phyloP scores from a whole-genome alignment of 2,113 vertebrate species.

The Phrynosoma platyrhinos region DNA sequence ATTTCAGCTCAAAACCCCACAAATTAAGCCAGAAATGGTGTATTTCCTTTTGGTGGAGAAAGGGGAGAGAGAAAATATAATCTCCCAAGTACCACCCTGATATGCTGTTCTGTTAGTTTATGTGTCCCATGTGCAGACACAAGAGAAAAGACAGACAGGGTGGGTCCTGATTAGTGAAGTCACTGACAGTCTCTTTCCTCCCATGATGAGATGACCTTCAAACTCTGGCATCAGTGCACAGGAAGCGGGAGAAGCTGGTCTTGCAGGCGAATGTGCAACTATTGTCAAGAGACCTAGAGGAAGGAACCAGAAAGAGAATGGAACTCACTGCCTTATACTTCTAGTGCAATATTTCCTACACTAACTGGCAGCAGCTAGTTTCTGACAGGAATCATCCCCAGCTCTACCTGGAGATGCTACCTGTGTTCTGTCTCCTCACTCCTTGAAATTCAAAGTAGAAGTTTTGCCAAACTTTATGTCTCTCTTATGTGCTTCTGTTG shows the following conservation, averaged over 20 bases:
- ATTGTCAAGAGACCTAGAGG: conserved; percentile 36
- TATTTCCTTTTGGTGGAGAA: not conserved
- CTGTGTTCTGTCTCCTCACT: not conserved
- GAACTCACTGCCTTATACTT: not conserved
- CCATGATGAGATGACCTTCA: not conserved
- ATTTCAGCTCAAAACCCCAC: conserved; percentile 23
- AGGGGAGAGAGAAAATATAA: not conserved
- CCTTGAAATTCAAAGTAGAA: too few relatives aligned
- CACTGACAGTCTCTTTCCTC: not conserved
- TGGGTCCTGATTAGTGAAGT: not conserved
- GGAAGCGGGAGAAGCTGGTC: not conserved
- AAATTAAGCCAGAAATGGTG: not conserved
- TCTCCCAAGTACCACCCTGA: not conserved
- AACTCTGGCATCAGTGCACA: not conserved
- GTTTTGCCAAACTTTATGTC: not conserved
- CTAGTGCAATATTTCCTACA: not conserved
- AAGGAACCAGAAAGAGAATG: conserved; percentile 5
- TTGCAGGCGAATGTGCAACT: not conserved
- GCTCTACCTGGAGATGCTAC: not conserved
- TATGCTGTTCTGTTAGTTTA: not conserved
- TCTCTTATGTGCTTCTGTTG: not conserved
- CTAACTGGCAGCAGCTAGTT: not conserved
- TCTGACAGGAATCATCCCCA: not conserved
- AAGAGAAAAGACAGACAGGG: not conserved
- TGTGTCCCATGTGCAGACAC: not conserved